Evolutionary conservation across 2,888 invertebrate genomes (phyloP).

Genomic region (Nowickia ferox): DNA sequence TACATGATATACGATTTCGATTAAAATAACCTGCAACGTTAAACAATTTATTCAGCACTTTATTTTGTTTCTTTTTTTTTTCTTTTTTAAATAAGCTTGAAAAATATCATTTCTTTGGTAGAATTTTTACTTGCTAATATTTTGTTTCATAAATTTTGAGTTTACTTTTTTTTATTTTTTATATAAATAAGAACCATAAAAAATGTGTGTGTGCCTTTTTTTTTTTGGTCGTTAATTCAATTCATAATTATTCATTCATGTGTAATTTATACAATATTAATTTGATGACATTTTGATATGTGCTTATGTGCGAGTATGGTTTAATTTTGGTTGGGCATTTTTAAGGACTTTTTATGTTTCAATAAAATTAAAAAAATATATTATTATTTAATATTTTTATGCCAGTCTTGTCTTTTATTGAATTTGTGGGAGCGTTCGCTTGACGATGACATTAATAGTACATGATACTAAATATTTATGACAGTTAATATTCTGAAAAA

Average conservation of each 20-base stretch:
- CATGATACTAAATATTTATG: slow-evolving; percentile 14
- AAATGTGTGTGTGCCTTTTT: not conserved
- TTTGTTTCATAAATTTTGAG: not conserved
- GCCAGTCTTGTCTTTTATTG: slow-evolving; percentile 14
- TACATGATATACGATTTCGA: slow-evolving; percentile 33
- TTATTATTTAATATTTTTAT: slow-evolving; percentile 30
- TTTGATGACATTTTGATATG: slow-evolving; percentile 65
- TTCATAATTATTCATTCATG: slow-evolving; percentile 53
- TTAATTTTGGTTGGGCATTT: slow-evolving; percentile 6
- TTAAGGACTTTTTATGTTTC: slow-evolving; percentile 34
- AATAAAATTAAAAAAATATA: slow-evolving; percentile 35
- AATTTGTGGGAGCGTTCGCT: slow-evolving; percentile 4
- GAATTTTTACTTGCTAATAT: slow-evolving; percentile 5
- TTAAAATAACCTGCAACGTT: slow-evolving; percentile 23
- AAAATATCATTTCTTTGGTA: not conserved
- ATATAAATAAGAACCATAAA: slow-evolving; percentile 3
- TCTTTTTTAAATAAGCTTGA: too few species aligned
- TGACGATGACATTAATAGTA: not conserved
- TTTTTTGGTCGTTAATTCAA: not conserved
- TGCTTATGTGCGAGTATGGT: slow-evolving; percentile 30
- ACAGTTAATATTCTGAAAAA: slow-evolving; percentile 13
- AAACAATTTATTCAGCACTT: slow-evolving; percentile 14
- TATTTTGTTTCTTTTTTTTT: too few species aligned
- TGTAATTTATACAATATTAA: slow-evolving; percentile 50
- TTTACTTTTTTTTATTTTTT: not conserved